Evolutionary conservation across 2,113 vertebrate species (phyloP), one percentile per base, ranked within the genome.

Genomic region (Neolamprologus kungweensis): DNA sequence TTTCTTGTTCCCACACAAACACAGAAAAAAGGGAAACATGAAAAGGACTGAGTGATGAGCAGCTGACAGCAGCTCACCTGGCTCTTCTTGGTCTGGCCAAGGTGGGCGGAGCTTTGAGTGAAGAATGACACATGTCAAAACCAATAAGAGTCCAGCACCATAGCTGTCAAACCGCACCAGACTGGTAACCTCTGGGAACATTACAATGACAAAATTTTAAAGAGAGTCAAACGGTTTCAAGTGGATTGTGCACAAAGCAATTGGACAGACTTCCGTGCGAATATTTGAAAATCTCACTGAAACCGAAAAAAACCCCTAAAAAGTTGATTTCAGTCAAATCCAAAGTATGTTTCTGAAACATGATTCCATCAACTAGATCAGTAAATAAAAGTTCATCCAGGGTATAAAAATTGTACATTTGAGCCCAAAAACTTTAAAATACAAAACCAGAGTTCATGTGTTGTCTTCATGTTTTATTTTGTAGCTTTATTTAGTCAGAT

Each of bases 21-120:
- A 81, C 83, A 90, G 84, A 92, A 89, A 92, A 91, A 92, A 93
- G 89, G 83, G 63, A 55, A 51, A 95, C 93, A 94, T 95, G 93
- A 95, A 96, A 95, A 89, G 81, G 95, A 95, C 94, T 95, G 84
- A 28, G 80, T 94, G 94, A 96, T 95, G 95, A 94, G 93, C 55
- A 73, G 81, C 95, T 95, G 93, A 94, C 95, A 96, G 95, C 91
- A 91, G 86, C 91, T 88, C 87, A 17, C 80, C 87, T 58, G 50
- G 45, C 88, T 89, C 78, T 9, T 81, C 89, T 83, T 47, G 40
- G 91, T 82, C 84, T 87, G 89, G 51, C 84, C 89, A 53, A 10
- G 19, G 92, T 94, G 93, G 95, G 95, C 86, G 93, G 91, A 85
- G 81, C 82, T 83, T 89, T 33, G 7, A 28, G 57, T 14, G 42